A percentile compares a stretch with the other conserved stretches of the same genome.
These are phyloP conservation scores for Lasioglossum baleicum DNA, from an alignment of 1,140 invertebrate genomes.

Conservation along the genomic window DNA sequence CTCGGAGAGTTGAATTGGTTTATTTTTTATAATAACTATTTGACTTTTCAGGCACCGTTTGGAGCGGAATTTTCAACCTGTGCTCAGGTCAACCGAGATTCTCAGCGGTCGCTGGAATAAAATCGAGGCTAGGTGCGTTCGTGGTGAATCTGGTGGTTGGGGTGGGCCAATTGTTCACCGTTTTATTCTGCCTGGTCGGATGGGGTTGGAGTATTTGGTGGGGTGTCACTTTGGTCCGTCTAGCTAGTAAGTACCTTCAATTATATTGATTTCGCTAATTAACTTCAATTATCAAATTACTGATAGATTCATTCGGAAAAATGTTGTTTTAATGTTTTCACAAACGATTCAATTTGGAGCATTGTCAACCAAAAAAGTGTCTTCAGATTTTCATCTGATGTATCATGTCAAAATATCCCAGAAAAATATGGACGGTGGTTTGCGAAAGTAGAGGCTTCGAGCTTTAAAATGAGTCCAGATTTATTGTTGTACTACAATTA, in stretches of 20 bases:
- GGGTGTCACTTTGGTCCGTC: conserved; percentile 93
- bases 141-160: conserved; percentile 93
- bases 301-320: too few species aligned
- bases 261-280: neutral
- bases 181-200: conserved; percentile 96
- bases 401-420: too few species aligned
- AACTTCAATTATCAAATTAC: too few species aligned
- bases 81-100: conserved; percentile 94
- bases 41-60: conserved; percentile 87
- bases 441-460: too few species aligned
- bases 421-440: too few species aligned
- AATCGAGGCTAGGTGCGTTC: conserved; percentile 87
- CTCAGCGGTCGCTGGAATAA: conserved; percentile 85
- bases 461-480: too few species aligned
- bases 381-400: too few species aligned
- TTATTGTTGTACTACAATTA: too few species aligned
- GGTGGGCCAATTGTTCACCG: conserved; percentile 92
- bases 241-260: conserved; percentile 83
- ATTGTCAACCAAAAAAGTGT: too few species aligned
- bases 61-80: conserved; percentile 92
- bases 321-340: too few species aligned
- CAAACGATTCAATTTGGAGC: too few species aligned
- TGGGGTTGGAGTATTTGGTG: conserved; percentile 99
- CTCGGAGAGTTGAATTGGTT: too few species aligned
- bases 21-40: neutral